A percentile compares a stretch with the other conserved stretches of the same genome.
These are phyloP conservation scores for Hemitrygon akajei DNA, from an alignment of 2,797 vertebrate genomes.

Conservation along the genomic window DNA sequence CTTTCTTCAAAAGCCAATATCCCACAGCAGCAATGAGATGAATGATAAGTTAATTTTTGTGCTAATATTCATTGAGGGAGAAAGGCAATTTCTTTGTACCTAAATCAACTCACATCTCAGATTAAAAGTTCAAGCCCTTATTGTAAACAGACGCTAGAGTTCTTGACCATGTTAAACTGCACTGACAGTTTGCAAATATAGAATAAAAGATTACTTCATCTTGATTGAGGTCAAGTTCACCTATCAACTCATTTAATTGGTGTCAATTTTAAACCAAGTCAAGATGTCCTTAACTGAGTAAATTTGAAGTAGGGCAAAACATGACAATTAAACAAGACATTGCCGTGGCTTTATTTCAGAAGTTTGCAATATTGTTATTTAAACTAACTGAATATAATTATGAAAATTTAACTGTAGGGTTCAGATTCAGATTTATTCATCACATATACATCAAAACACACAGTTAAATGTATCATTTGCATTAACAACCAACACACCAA, in stretches of 20 bases:
- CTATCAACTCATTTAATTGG: not conserved
- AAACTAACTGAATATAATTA: not conserved
- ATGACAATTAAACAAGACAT: not conserved
- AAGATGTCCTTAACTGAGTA: not conserved
- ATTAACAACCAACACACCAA: too few species aligned
- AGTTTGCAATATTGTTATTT: not conserved
- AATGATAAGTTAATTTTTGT: not conserved
- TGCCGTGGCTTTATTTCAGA: not conserved
- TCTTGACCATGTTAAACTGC: not conserved
- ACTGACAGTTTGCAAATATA: not conserved
- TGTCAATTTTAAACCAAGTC: not conserved
- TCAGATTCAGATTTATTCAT: too few species aligned
- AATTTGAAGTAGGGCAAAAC: not conserved
- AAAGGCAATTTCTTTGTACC: not conserved
- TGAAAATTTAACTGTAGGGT: not conserved
- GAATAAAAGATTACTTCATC: not conserved
- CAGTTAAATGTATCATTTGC: too few species aligned
- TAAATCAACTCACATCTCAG: not conserved
- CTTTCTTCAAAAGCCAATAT: not conserved
- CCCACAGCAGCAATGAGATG: not conserved
- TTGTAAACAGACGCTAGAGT: not conserved
- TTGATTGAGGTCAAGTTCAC: not conserved
- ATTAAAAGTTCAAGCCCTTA: not conserved
- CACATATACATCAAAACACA: too few species aligned
- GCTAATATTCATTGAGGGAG: not conserved